phyloP scores from a whole-genome alignment of 2,113 vertebrate genomes.

The Quiscalus mexicanus region DNA sequence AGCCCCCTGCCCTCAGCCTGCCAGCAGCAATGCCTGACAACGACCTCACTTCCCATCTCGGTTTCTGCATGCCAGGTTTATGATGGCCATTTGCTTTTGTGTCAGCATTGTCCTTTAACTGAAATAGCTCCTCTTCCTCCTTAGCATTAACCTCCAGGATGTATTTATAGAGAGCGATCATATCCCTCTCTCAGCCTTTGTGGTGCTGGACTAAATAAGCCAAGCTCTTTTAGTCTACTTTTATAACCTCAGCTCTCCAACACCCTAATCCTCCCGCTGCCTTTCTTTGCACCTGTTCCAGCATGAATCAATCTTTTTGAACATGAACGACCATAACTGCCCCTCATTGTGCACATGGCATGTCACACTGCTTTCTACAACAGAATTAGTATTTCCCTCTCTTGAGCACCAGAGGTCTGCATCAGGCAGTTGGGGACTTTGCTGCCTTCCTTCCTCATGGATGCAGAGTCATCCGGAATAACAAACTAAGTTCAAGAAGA shows the following conservation, averaged over 20 bases:
- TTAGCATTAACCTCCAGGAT: slow-evolving; percentile 51
- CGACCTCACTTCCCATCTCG: neutral
- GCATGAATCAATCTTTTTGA: slow-evolving; percentile 61
- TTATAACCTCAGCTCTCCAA: slow-evolving; percentile 44
- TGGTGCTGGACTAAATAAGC: slow-evolving; percentile 53
- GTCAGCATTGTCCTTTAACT: slow-evolving; percentile 65
- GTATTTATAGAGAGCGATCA: slow-evolving; percentile 63
- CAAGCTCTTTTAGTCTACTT: slow-evolving; percentile 52
- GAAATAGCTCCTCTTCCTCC: slow-evolving; percentile 66
- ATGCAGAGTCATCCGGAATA: neutral
- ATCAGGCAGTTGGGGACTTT: neutral
- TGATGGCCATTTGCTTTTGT: slow-evolving; percentile 23
- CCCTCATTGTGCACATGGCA: slow-evolving; percentile 29
- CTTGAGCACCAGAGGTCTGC: neutral
- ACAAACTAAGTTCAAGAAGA: neutral
- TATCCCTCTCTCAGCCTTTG: slow-evolving; percentile 50
- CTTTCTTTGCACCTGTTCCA: slow-evolving; percentile 66
- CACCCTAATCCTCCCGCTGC: slow-evolving; percentile 32
- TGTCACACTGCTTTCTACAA: slow-evolving; percentile 36
- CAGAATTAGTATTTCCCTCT: slow-evolving; percentile 23
- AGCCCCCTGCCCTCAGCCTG: neutral
- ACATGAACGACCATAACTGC: slow-evolving; percentile 44
- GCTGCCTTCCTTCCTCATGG: neutral
- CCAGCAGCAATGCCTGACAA: neutral
- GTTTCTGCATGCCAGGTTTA: neutral